Conservation (phyloP, 2,113 vertebrate species). For the Barnardius zonarius region DNA sequence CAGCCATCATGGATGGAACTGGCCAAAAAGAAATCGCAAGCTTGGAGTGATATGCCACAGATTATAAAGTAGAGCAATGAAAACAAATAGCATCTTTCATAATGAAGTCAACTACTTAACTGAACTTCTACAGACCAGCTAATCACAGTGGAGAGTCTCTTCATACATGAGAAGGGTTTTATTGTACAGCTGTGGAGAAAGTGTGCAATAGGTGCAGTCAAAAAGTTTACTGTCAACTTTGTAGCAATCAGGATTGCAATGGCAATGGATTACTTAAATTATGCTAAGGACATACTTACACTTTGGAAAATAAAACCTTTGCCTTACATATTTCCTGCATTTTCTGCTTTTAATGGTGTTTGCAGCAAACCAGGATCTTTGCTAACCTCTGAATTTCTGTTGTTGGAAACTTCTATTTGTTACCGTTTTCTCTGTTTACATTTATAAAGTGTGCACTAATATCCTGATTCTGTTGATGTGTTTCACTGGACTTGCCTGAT, state of each 20-base stretch:
- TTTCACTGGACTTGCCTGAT: background rate
- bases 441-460: background rate
- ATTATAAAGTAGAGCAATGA: slow-evolving; percentile 74
- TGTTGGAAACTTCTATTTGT: background rate
- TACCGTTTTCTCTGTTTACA: background rate
- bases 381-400: background rate
- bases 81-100: background rate
- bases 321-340: background rate
- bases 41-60: slow-evolving; percentile 91
- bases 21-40: slow-evolving; percentile 96
- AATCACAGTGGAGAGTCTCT: slow-evolving; percentile 34
- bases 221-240: slow-evolving; percentile 40
- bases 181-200: slow-evolving; percentile 24
- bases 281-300: background rate
- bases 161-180: slow-evolving; percentile 37
- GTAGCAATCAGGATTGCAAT: slow-evolving; percentile 20
- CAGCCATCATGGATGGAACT: slow-evolving; percentile 97
- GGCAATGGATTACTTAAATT: background rate
- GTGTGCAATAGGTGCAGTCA: slow-evolving; percentile 61
- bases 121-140: slow-evolving; percentile 19
- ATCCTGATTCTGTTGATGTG: background rate
- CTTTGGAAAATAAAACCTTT: slow-evolving; percentile 14
- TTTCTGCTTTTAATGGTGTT: background rate
- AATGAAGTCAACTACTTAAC: background rate
- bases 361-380: background rate